Conservation (phyloP, 1,140 invertebrate species). For the Steinernema feltiae region DNA sequence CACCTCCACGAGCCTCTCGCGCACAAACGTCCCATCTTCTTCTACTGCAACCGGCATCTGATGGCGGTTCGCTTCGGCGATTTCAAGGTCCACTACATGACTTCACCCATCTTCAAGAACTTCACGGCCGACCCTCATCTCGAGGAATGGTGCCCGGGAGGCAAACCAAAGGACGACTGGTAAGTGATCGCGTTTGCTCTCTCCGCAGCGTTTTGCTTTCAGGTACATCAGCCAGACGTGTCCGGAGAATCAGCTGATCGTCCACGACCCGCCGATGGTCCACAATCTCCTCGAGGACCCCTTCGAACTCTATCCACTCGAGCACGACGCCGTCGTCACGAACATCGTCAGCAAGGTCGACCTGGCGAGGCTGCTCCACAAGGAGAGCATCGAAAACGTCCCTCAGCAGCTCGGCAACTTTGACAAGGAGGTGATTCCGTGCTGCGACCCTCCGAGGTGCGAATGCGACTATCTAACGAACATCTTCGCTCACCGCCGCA, state of each 20-base stretch:
- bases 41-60: constrained; percentile 54
- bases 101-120: constrained; percentile 55
- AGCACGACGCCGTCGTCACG: constrained; percentile 5
- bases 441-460: constrained; percentile 45
- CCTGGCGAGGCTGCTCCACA: constrained; percentile 27
- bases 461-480: constrained; percentile 39
- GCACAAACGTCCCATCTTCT: constrained; percentile 49
- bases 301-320: constrained; percentile 47
- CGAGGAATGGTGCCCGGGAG: constrained; percentile 50
- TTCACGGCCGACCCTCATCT: constrained; percentile 46
- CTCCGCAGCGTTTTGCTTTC: constrained; percentile 25
- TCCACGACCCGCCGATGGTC: constrained; percentile 50
- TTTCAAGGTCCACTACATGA: constrained; percentile 56
- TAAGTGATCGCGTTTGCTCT: constrained; percentile 19
- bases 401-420: constrained; percentile 38
- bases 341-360: constrained; percentile 21
- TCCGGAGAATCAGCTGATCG: constrained; percentile 47
- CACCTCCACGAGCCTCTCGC: constrained; percentile 24
- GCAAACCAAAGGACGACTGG: constrained; percentile 49
- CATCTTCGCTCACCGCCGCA: not conserved
- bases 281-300: constrained; percentile 49
- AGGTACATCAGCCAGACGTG: constrained; percentile 56
- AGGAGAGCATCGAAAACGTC: constrained; percentile 28
- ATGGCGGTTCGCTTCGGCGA: constrained; percentile 55
- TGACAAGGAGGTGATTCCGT: constrained; percentile 35